Percentiles rank a stretch among this genome's conserved stretches.
Conservation (phyloP, 2,113 vertebrate genomes). For the Zingel zingel region DNA sequence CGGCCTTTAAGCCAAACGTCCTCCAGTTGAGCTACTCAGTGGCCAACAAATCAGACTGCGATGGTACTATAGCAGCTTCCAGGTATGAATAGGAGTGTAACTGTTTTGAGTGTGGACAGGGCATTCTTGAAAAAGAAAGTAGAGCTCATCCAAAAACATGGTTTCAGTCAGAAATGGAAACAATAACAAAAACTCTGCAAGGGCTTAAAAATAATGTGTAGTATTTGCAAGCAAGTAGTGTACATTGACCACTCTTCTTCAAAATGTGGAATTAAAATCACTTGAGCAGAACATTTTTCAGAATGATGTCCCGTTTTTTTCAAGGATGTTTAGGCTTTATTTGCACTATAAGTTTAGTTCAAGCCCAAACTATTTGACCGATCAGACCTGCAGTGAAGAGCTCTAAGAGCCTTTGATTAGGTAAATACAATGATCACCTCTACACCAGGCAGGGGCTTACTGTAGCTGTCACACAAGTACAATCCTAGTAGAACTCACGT, state of each 20-base stretch:
- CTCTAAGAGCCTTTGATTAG: background rate
- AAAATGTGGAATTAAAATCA: background rate
- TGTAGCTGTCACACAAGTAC: background rate
- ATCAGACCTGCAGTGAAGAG: background rate
- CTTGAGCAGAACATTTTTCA: background rate
- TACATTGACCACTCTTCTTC: background rate
- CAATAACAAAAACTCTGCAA: background rate
- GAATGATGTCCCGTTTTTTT: background rate
- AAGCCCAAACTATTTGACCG: constrained; percentile 7
- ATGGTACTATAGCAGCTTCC: background rate
- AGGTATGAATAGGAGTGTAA: background rate
- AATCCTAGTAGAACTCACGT: background rate
- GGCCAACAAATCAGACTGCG: background rate
- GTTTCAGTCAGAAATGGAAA: background rate
- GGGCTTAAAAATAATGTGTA: background rate
- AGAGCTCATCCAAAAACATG: background rate
- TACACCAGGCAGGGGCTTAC: background rate
- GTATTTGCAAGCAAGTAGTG: background rate
- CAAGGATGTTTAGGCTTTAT: constrained; percentile 4
- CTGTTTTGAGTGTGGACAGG: background rate
- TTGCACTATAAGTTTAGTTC: background rate
- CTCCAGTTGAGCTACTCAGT: background rate
- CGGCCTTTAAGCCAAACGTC: too few relatives aligned
- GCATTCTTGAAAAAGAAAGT: background rate
- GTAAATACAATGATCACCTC: constrained; percentile 4